phyloP scores from a whole-genome alignment of 2,113 vertebrate genomes.

The Taurulus bubalis region DNA sequence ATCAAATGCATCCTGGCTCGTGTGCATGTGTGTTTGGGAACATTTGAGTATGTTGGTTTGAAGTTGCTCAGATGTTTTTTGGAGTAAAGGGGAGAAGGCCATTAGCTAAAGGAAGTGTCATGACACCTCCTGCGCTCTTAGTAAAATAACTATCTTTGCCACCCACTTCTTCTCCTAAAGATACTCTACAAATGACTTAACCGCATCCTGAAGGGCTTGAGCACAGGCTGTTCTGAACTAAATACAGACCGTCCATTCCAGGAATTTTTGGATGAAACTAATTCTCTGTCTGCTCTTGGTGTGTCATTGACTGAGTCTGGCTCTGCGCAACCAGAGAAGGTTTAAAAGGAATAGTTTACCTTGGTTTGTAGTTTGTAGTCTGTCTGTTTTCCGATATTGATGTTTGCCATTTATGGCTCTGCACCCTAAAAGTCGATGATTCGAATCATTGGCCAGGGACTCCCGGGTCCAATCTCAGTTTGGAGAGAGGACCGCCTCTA shows the following conservation, averaged over 20 bases:
- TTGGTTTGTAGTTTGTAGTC: constrained; percentile 15
- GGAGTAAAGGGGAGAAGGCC: constrained; percentile 13
- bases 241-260: constrained; percentile 38
- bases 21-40: constrained; percentile 1
- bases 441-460: constrained; percentile 30
- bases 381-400: constrained; percentile 15
- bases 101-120: constrained; percentile 27
- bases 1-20: not conserved
- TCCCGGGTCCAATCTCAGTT: constrained; percentile 23
- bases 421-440: constrained; percentile 30
- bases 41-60: not conserved
- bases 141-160: constrained; percentile 43
- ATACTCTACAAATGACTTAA: constrained; percentile 54
- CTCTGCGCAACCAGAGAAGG: constrained; percentile 33
- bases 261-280: constrained; percentile 35
- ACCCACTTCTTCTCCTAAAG: constrained; percentile 26
- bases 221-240: constrained; percentile 38
- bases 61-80: constrained; percentile 15
- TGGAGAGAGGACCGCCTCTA: constrained; percentile 4
- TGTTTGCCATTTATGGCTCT: constrained; percentile 41
- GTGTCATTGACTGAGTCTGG: constrained; percentile 49
- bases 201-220: constrained; percentile 31
- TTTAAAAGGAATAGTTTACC: constrained; percentile 29
- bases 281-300: constrained; percentile 53
- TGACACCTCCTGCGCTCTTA: constrained; percentile 22